These are phyloP conservation scores for Nibea coibor DNA, from an alignment of 2,113 vertebrate species.

Conservation along the genomic window DNA sequence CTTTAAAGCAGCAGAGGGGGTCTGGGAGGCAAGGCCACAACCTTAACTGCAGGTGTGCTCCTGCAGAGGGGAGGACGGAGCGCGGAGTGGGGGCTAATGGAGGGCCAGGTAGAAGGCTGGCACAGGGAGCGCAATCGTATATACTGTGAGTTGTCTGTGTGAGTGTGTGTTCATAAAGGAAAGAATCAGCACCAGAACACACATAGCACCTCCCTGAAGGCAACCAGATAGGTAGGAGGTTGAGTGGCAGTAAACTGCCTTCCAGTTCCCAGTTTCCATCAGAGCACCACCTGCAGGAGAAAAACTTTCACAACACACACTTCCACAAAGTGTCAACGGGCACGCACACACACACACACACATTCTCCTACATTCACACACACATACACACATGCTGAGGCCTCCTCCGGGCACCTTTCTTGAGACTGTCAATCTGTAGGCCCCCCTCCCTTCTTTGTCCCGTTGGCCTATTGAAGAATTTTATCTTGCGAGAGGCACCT, in stretches of 20 bases:
- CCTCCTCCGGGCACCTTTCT: slow-evolving; percentile 54
- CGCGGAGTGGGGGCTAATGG: not conserved
- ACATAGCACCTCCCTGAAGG: slow-evolving; percentile 30
- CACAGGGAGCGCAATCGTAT: not conserved
- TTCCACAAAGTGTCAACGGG: not conserved
- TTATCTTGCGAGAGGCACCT: slow-evolving; percentile 38
- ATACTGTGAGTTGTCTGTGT: slow-evolving; percentile 19
- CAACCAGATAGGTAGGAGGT: slow-evolving; percentile 44
- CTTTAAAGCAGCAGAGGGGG: slow-evolving; percentile 43
- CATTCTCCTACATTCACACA: not conserved
- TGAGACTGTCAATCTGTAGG: slow-evolving; percentile 58
- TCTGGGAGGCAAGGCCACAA: slow-evolving; percentile 33
- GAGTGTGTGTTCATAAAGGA: slow-evolving; percentile 13
- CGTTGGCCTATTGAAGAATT: slow-evolving; percentile 31
- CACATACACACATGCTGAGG: slow-evolving; percentile 46
- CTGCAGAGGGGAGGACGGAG: slow-evolving; percentile 24
- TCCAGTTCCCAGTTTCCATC: slow-evolving; percentile 52
- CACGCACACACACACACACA: slow-evolving; percentile 6
- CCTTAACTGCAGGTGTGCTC: slow-evolving; percentile 59
- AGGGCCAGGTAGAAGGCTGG: slow-evolving; percentile 48
- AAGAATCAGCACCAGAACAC: slow-evolving; percentile 31
- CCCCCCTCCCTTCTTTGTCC: slow-evolving; percentile 27
- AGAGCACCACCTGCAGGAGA: slow-evolving; percentile 73
- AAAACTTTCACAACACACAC: slow-evolving; percentile 41
- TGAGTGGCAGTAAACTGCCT: slow-evolving; percentile 68